A percentile compares a stretch with the other conserved stretches of the same genome.
Evolutionary conservation across 2,113 vertebrate species (phyloP).

Genomic region (Sprattus sprattus): DNA sequence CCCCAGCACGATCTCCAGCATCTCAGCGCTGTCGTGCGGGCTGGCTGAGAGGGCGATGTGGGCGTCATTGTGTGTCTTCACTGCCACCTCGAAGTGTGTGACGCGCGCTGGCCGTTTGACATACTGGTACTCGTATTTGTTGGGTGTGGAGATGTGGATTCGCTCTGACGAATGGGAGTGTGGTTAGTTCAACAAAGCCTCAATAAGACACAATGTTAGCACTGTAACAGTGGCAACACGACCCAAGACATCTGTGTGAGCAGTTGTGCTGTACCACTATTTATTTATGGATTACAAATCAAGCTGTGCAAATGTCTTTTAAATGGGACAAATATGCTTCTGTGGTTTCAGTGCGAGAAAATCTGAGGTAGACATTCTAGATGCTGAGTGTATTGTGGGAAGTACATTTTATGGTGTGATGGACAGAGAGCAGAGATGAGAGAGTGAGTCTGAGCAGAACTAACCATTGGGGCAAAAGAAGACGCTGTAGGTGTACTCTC

Average conservation of each 20-base stretch:
- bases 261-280: background rate
- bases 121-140: constrained; percentile 94
- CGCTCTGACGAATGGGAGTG: constrained; percentile 76
- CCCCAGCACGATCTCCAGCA: constrained; percentile 86
- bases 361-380: background rate
- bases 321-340: too few species aligned
- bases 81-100: constrained; percentile 79
- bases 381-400: background rate
- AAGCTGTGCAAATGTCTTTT: background rate
- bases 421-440: background rate
- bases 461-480: constrained; percentile 94
- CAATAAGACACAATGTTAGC: background rate
- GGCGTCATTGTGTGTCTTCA: constrained; percentile 88
- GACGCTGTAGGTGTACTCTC: constrained; percentile 90
- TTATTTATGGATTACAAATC: background rate
- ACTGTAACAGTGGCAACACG: background rate
- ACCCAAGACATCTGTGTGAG: background rate
- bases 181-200: background rate
- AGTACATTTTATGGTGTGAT: background rate
- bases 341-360: background rate
- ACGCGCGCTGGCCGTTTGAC: constrained; percentile 83
- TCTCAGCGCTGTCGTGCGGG: constrained; percentile 83
- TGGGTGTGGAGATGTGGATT: constrained; percentile 92
- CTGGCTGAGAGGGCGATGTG: constrained; percentile 83
- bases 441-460: constrained; percentile 23